Evolutionary conservation across 92 coral and sea anemone genomes (phyloP).

Genomic region (Parazoanthus atlanticus): DNA sequence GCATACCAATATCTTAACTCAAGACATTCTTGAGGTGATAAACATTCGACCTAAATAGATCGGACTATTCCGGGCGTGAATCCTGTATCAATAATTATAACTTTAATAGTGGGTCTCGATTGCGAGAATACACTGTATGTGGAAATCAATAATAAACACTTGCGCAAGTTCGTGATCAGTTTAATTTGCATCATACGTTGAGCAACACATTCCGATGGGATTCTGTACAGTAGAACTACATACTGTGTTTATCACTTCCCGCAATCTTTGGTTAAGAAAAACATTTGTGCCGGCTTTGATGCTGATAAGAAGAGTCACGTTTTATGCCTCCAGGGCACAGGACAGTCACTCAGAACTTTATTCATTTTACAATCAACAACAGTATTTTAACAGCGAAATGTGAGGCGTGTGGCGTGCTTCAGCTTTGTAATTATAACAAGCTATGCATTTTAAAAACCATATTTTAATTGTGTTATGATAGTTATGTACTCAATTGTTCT

Average conservation of each 20-base stretch:
- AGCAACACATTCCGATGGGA: neutral
- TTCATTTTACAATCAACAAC: neutral
- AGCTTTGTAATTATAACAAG: neutral
- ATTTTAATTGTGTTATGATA: neutral
- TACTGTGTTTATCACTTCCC: neutral
- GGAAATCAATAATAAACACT: no score
- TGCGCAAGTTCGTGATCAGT: neutral
- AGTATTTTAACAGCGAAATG: no score
- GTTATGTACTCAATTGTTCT: neutral
- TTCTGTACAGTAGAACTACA: neutral
- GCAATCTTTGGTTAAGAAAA: neutral
- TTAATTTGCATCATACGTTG: neutral
- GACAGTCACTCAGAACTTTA: neutral
- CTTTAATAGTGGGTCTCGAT: neutral
- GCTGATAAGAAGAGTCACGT: constrained; percentile 25
- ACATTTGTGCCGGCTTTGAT: neutral
- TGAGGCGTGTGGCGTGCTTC: neutral
- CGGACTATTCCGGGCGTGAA: neutral
- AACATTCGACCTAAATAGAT: constrained; percentile 1
- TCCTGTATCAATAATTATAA: neutral
- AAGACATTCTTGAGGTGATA: constrained; percentile 4
- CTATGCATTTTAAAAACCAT: neutral
- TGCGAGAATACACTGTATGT: neutral
- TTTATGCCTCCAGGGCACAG: neutral
- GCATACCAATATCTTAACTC: neutral